These are phyloP conservation scores for Proisotoma minuta DNA, from an alignment of 2,888 invertebrate species.

Conservation along the genomic window DNA sequence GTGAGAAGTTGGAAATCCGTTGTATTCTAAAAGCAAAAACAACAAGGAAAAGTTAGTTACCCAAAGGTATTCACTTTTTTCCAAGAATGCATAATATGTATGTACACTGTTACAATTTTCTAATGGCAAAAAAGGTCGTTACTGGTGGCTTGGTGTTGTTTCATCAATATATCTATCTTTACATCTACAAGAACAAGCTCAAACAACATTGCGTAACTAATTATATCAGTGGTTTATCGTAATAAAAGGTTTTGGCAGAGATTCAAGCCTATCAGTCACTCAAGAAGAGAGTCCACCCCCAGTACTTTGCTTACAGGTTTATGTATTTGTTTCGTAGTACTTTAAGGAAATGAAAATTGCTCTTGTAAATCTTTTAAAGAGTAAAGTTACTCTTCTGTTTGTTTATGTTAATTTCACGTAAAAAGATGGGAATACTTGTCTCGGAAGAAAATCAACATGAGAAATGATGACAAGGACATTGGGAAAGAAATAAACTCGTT, in stretches of 20 bases:
- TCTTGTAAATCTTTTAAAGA: slow-evolving; percentile 7
- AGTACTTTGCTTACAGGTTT: slow-evolving; percentile 1
- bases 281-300: neutral
- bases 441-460: slow-evolving; percentile 23
- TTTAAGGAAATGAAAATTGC: slow-evolving; percentile 15
- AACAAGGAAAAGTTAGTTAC: too few species aligned
- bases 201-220: slow-evolving; percentile 20
- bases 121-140: too few species aligned
- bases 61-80: too few species aligned
- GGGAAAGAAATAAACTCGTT: slow-evolving; percentile 24
- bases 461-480: slow-evolving; percentile 16
- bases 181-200: slow-evolving; percentile 7
- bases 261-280: slow-evolving; percentile 18
- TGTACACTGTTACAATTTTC: too few species aligned
- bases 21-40: too few species aligned
- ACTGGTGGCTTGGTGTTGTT: neutral
- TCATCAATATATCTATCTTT: neutral
- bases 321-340: neutral
- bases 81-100: too few species aligned
- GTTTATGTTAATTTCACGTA: slow-evolving; percentile 23
- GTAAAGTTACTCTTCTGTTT: slow-evolving; percentile 8
- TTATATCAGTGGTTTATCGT: slow-evolving; percentile 18
- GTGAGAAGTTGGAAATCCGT: slow-evolving; percentile 4
- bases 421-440: neutral
- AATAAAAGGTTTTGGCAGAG: slow-evolving; percentile 16